A percentile compares a stretch with the other conserved stretches of the same genome.
Conservation (phyloP, 2,888 invertebrate genomes). For the Oeneis ivallda region DNA sequence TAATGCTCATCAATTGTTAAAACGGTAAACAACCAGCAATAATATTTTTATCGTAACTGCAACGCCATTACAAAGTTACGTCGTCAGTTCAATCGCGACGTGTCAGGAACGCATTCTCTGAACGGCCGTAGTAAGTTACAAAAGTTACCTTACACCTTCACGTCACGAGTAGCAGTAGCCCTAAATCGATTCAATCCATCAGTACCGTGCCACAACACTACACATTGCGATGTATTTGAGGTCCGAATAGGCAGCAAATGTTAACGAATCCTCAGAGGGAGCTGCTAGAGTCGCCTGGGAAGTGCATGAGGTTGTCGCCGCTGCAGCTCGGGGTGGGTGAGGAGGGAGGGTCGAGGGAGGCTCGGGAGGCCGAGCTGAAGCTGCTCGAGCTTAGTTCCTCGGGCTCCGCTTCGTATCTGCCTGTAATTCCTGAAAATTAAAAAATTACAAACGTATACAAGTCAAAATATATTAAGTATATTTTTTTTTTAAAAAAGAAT, state of each 20-base stretch:
- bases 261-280: constrained; percentile 55
- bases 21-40: too few relatives aligned
- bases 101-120: too few relatives aligned
- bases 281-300: constrained; percentile 89
- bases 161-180: constrained; percentile 21
- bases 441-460: background rate
- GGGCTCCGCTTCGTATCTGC: constrained; percentile 85
- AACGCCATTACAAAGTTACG: too few relatives aligned
- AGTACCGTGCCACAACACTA: constrained; percentile 2
- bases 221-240: constrained; percentile 27
- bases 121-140: background rate
- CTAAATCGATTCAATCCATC: background rate
- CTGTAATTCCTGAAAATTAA: constrained; percentile 52
- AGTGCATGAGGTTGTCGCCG: constrained; percentile 88
- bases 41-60: too few relatives aligned
- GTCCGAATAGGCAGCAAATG: constrained; percentile 39
- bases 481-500: too few relatives aligned
- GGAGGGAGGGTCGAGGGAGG: constrained; percentile 86
- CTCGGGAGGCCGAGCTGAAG: constrained; percentile 90
- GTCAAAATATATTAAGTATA: too few relatives aligned
- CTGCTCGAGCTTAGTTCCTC: constrained; percentile 93
- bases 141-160: background rate
- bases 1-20: too few relatives aligned
- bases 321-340: constrained; percentile 89
- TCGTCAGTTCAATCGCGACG: too few relatives aligned